Evolutionary conservation across 2,113 vertebrate genomes (phyloP).

Genomic region (Microcebus ravelobensis): DNA sequence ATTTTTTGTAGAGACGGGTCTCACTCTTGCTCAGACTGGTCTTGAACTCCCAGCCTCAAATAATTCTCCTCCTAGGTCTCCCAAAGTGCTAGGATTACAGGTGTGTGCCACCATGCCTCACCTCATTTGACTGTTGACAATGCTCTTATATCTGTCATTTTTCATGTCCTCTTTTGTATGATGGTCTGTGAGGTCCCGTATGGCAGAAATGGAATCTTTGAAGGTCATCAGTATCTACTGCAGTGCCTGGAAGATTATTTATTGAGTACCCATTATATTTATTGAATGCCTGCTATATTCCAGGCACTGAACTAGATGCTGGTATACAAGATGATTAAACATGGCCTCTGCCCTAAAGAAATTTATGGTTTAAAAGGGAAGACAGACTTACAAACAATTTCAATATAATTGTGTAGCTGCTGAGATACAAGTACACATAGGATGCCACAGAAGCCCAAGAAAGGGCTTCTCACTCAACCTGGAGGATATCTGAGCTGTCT

Average conservation of each 20-base stretch:
- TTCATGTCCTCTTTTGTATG: neutral
- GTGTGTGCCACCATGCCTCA: too few species aligned
- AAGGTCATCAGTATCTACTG: neutral
- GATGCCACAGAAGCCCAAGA: neutral
- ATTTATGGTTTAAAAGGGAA: neutral
- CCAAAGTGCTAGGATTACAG: too few species aligned
- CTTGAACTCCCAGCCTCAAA: too few species aligned
- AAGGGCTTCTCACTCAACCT: neutral
- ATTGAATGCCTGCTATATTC: neutral
- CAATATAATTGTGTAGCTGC: neutral
- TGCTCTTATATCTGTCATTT: neutral
- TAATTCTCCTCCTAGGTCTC: too few species aligned
- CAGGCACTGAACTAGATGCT: neutral
- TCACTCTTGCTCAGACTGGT: too few species aligned
- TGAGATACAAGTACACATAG: neutral
- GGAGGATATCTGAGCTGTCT: neutral
- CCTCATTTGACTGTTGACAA: neutral
- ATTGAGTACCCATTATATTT: neutral
- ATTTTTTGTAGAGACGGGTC: too few species aligned
- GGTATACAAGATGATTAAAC: neutral
- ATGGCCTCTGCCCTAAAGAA: neutral
- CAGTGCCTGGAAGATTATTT: neutral
- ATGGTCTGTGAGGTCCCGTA: neutral
- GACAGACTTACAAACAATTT: neutral
- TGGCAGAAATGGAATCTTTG: neutral